Evolutionary conservation across 2,888 invertebrate genomes (phyloP), one percentile per base, ranked within the genome.

Genomic region (Spilosoma lubricipeda): DNA sequence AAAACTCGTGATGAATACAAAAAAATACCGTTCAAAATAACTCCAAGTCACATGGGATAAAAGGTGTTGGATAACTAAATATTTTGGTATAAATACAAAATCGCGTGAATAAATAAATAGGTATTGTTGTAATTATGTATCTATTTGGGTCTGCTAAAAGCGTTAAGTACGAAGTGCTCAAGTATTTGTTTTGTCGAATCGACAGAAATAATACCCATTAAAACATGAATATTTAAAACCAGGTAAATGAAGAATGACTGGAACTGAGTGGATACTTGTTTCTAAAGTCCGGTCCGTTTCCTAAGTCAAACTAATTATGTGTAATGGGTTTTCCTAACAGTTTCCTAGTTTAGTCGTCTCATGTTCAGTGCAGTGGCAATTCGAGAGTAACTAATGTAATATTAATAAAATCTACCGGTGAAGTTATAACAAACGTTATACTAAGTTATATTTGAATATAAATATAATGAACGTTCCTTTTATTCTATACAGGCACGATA

Each of bases 1-100:
- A 75, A 66, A 76, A 48, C 83, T 76, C 83, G 77, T 82, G 80
- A 78, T 78, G 64, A 65, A 36, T 64, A 80, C 77, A 77, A 81
- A 73, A n/a, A 79, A 83, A 81, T 82, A 81, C 30, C 56, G 18
- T 73, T 76, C 30, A 68, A 36, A 70, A 67, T 48, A 36, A 64
- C 48, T 74, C 36, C 15, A 33, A 79, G 77, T 80, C 80, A 83
- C 82, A 74, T 77, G 80, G 3, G 18, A 9, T 39, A 56, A 39
- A 33, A 13, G 11, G 33, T 67, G 67, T 67, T 7, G 33, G 30
- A 45, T 20, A 33, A 30, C 0, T 23, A 48, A 2, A 56, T 3
- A 52, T 56, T 23, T 23, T 3, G 9, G n/a, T 23, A 67, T 30
- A 48, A 18, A 30, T 30, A 30, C 63, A 63, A 30, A 30, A 18